Base-by-base conservation (phyloP, 2,797 vertebrate genomes). In the Pachyuromys duprasi region DNA sequence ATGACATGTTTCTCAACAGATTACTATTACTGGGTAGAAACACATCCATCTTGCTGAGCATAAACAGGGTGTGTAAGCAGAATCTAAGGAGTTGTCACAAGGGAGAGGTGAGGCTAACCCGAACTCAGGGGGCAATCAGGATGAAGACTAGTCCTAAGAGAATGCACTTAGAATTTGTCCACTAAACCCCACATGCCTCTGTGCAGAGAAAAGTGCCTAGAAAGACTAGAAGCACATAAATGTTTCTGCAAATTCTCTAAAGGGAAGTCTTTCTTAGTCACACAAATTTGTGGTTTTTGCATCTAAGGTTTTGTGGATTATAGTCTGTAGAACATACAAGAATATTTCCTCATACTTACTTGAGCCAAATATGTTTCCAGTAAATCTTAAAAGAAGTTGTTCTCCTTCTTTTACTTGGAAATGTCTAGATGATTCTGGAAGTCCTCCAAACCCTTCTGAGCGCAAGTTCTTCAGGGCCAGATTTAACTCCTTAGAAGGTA, bases 321-420 rank as follows among this genome's bases (percentile, higher is more conserved):
- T 62, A 86, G 67, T 39, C n/a, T 24, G 18, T 8, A 91, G 49
- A 49, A 70, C 1, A 63, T 20, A 26, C 22, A 87, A 69, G 81
- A 79, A 55, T 28, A 67, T 60, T 39, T 83, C 74, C 63, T 93
- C 70, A 28, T 86, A 97, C 91, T 97, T 98, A 99, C 99, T 99
- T 97, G 98, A 98, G 86, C 98, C 98, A 93, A 98, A 98, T 98
- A 99, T 99, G 97, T 99, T 99, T 96, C 99, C 99, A 11, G 95
- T 98, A 98, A 99, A 99, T 45, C 91, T 98, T 31, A 99, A 98
- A 91, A 99, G 97, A 81, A 99, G 98, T 96, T 99, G 99, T 20
- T 99, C 99, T 95, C 99, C 99, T 93, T 99, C 99, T 91, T 90
- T 97, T 98, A 99, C 98, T 74, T 96, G 96, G 93, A 99, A 99